These are phyloP conservation scores for Narcine bancroftii DNA, from an alignment of 2,113 vertebrate species.

Conservation along the genomic window DNA sequence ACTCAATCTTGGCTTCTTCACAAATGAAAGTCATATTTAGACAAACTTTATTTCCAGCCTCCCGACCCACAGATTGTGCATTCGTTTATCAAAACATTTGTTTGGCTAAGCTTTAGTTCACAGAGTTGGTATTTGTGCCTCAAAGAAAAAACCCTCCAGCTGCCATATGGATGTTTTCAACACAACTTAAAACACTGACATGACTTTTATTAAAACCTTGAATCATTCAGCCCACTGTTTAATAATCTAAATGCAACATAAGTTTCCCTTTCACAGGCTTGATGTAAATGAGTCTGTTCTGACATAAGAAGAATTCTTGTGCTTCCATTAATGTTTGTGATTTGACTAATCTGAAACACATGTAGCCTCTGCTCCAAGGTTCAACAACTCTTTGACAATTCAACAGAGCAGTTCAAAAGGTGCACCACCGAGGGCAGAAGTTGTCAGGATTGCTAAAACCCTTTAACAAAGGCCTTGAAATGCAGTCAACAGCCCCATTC, in stretches of 20 bases:
- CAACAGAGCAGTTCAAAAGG: constrained; percentile 54
- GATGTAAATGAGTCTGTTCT: constrained; percentile 45
- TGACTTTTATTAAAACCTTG: constrained; percentile 30
- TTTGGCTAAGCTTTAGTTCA: background rate
- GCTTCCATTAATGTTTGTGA: constrained; percentile 47
- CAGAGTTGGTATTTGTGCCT: background rate
- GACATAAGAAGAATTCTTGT: constrained; percentile 43
- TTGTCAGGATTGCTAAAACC: constrained; percentile 92
- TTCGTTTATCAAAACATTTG: background rate
- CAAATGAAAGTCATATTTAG: background rate
- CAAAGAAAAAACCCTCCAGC: background rate
- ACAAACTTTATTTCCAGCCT: background rate
- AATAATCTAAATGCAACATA: constrained; percentile 33
- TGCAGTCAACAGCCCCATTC: constrained; percentile 83
- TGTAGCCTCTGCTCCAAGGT: constrained; percentile 52
- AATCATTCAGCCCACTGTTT: background rate
- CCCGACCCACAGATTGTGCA: background rate
- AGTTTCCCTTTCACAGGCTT: background rate
- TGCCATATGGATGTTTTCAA: constrained; percentile 31
- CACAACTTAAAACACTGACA: constrained; percentile 2
- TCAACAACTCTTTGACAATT: constrained; percentile 57
- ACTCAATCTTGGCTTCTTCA: background rate
- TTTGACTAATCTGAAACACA: constrained; percentile 55
- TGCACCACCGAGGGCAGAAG: constrained; percentile 76
- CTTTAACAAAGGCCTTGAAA: constrained; percentile 93